Percentiles rank a stretch among this genome's conserved stretches.
phyloP scores from a whole-genome alignment of 1,140 invertebrate genomes.

The Paramacrobiotus metropolitanus region DNA sequence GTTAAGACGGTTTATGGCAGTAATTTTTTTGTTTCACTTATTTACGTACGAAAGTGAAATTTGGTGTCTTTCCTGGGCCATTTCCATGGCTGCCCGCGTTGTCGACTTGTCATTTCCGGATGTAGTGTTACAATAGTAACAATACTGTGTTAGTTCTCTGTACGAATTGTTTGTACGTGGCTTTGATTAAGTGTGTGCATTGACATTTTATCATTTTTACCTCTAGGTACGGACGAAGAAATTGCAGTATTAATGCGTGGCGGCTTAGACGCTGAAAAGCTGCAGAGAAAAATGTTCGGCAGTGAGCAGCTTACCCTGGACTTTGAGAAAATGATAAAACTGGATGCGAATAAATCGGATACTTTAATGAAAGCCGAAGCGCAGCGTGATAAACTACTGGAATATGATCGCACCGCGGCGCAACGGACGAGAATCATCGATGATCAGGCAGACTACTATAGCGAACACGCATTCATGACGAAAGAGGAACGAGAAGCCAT shows the following conservation, averaged over 20 bases:
- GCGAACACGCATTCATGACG: conserved; percentile 41
- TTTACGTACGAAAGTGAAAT: too few species aligned
- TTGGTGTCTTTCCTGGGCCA: too few species aligned
- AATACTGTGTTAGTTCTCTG: too few species aligned
- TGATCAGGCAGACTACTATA: conserved; percentile 81
- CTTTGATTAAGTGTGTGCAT: too few species aligned
- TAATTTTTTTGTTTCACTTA: too few species aligned
- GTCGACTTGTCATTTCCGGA: too few species aligned
- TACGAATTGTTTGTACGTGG: too few species aligned
- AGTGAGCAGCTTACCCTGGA: conserved; percentile 19
- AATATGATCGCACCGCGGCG: conserved; percentile 60
- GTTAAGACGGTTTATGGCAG: too few species aligned
- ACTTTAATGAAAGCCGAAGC: conserved; percentile 39
- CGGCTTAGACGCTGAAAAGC: conserved; percentile 38
- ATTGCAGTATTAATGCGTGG: conserved; percentile 36
- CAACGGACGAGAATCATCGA: conserved; percentile 70
- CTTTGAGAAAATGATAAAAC: neutral
- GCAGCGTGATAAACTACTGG: conserved; percentile 54
- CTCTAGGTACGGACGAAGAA: conserved; percentile 47
- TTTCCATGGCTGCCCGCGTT: too few species aligned
- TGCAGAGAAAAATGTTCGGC: conserved; percentile 42
- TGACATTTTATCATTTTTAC: too few species aligned
- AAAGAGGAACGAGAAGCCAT: conserved; percentile 40
- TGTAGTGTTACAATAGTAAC: too few species aligned
- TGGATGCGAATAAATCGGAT: conserved; percentile 9